phyloP scores from a whole-genome alignment of 2,113 vertebrate species.

The Nerophis ophidion region DNA sequence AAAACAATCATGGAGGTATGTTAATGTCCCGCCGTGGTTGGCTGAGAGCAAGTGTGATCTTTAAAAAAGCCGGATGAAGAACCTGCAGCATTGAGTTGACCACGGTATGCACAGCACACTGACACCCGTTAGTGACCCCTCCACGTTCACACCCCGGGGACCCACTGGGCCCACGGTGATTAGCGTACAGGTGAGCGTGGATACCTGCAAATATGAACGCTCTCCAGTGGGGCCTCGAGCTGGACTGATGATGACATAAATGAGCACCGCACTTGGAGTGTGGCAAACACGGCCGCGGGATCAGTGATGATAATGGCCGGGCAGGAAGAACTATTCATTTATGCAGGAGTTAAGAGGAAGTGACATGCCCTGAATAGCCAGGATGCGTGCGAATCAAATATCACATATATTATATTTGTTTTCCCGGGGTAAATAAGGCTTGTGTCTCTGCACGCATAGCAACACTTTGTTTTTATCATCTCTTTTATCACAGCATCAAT shows the following conservation, averaged over 20 bases:
- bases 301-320: slow-evolving; percentile 16
- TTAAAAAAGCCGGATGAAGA: slow-evolving; percentile 65
- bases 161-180: background rate
- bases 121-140: slow-evolving; percentile 1
- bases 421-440: slow-evolving; percentile 2
- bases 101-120: slow-evolving; percentile 9
- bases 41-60: slow-evolving; percentile 61
- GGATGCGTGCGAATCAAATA: background rate
- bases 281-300: slow-evolving; percentile 2
- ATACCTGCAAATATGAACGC: no score
- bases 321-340: slow-evolving; percentile 14
- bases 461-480: background rate
- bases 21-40: slow-evolving; percentile 53
- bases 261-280: slow-evolving; percentile 12
- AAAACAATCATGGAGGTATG: slow-evolving; percentile 66
- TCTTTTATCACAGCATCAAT: background rate
- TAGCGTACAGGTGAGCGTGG: slow-evolving; percentile 4
- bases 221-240: slow-evolving; percentile 9
- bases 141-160: background rate
- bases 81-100: slow-evolving; percentile 56
- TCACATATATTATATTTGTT: slow-evolving; percentile 1
- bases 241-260: slow-evolving; percentile 15
- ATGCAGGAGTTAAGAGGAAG: background rate
- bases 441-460: background rate
- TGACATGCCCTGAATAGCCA: background rate